Percentiles rank a stretch among this genome's conserved stretches.
These are phyloP conservation scores for Euphydryas editha DNA, from an alignment of 2,888 invertebrate genomes.

Conservation along the genomic window DNA sequence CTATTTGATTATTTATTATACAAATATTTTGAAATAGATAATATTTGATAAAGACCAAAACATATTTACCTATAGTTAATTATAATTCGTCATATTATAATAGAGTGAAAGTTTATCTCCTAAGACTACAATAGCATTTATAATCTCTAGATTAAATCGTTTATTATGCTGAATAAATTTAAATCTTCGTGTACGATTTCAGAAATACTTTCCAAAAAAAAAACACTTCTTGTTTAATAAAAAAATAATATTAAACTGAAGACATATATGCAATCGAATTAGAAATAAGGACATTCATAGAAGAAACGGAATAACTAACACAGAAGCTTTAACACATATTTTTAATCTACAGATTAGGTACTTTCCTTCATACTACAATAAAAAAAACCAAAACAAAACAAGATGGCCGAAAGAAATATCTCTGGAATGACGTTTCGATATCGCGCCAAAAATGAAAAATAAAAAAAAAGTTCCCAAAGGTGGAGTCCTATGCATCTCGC, in stretches of 20 bases:
- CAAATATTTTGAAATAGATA: too few species aligned
- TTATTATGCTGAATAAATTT: background rate
- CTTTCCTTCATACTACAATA: background rate
- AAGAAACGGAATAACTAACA: too few species aligned
- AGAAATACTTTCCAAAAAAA: background rate
- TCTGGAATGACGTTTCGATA: background rate
- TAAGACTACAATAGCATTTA: background rate
- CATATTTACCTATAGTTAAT: background rate
- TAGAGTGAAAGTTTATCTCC: background rate
- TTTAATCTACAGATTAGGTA: background rate
- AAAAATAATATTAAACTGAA: too few species aligned
- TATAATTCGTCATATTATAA: background rate
- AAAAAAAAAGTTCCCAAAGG: background rate
- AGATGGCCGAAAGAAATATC: background rate
- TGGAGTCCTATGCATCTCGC: constrained; percentile 40
- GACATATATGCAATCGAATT: too few species aligned
- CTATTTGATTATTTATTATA: too few species aligned
- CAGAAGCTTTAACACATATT: too few species aligned
- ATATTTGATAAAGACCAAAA: background rate
- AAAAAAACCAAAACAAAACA: background rate
- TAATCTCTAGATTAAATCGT: background rate
- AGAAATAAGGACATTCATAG: too few species aligned
- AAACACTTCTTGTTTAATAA: background rate
- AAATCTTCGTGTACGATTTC: background rate
- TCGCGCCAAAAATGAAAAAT: background rate